Evolutionary conservation across 2,113 vertebrate genomes (phyloP), one percentile per base, ranked within the genome.

Genomic region (Planiliza haematocheilus): DNA sequence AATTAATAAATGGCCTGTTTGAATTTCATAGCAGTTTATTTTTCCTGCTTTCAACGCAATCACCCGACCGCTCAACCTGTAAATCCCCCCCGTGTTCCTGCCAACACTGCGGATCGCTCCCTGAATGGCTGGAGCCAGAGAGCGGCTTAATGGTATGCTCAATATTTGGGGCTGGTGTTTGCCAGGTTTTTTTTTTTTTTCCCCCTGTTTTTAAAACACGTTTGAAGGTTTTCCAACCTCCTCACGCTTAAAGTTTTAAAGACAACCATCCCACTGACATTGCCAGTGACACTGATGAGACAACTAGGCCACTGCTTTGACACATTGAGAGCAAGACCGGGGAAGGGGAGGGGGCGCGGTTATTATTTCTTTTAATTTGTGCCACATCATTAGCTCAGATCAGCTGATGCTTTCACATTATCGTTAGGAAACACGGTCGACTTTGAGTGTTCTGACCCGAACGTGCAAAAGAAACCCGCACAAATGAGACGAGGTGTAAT

Each of bases 261-360:
- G 62, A 75, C 74, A 60, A 51, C 52, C 61, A 57, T 89, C 74
- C 78, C 55, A 18, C 7, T 72, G 51, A 81, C 80, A 50, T 67
- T 61, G 61, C 20, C 68, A 78, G 59, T 60, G 61, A 67, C 82
- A 75, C 71, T 74, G 76, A 81, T 61, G 78, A 82, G 74, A 79
- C 86, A 91, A 81, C 64, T 77, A 74, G 84, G 90, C 82, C 88
- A 79, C 66, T 21, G 58, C 62, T 75, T 76, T 94, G 91, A 91
- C 92, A 93, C 58, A 91, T 89, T 88, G 86, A 86, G 89, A 87
- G 79, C 89, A 84, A 63, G 71, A 86, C 84, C 8, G 3, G 1
- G 14, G 56, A 52, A 72, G 77, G 72, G 21, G 17, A 12, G 12
- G 51, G 50, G 4, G 51, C 0, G 9, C n/a, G n/a, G n/a, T 21